A percentile compares a stretch with the other conserved stretches of the same genome.
Conservation (phyloP, 1,140 invertebrate genomes). For the Euschistus heros region DNA sequence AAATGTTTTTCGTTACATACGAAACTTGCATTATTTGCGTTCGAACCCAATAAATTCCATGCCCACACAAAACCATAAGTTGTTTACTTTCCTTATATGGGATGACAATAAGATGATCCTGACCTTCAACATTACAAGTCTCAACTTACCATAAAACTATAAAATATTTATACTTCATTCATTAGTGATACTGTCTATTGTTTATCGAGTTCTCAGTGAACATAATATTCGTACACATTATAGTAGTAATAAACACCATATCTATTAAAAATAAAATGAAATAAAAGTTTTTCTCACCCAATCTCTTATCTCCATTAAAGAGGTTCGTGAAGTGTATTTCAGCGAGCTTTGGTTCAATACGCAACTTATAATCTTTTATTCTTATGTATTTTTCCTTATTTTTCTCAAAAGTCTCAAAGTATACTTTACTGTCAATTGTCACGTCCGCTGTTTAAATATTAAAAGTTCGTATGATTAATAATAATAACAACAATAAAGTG, state of each 20-base stretch:
- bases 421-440: conserved; percentile 11
- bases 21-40: no score
- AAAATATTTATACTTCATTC: no score
- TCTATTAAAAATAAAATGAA: neutral
- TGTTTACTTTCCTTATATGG: no score
- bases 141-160: no score
- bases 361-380: conserved; percentile 25
- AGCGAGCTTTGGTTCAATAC: conserved; percentile 23
- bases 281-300: conserved; percentile 26
- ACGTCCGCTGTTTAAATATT: conserved; percentile 27
- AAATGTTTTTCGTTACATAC: no score
- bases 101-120: no score
- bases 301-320: conserved; percentile 29
- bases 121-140: no score
- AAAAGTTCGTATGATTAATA: neutral
- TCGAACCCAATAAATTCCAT: no score
- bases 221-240: no score
- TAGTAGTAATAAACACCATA: neutral
- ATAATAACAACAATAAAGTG: neutral
- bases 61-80: no score
- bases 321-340: conserved; percentile 29
- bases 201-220: no score
- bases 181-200: no score
- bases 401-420: conserved; percentile 20
- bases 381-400: conserved; percentile 22